phyloP scores from a whole-genome alignment of 2,888 invertebrate species.

The Drepana falcataria region DNA sequence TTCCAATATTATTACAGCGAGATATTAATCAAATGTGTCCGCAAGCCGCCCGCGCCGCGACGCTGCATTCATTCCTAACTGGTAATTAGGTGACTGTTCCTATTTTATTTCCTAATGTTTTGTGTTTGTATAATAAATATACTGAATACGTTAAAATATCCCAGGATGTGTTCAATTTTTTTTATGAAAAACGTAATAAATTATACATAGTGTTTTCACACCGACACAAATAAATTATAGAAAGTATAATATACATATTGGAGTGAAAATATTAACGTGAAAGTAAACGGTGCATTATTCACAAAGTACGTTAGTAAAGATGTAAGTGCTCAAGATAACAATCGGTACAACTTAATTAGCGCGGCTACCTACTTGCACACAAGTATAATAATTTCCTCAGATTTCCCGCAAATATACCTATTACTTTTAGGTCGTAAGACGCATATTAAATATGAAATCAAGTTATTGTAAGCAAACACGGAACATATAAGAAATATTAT shows the following conservation, averaged over 20 bases:
- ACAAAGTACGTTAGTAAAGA: not conserved
- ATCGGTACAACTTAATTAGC: not conserved
- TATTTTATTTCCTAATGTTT: too few species aligned
- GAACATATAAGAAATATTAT: constrained; percentile 14
- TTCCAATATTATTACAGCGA: constrained; percentile 30
- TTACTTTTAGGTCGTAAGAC: not conserved
- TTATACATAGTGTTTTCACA: too few species aligned
- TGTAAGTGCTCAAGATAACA: not conserved
- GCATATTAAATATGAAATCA: too few species aligned
- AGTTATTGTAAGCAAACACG: constrained; percentile 1
- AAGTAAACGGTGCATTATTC: not conserved
- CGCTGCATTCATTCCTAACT: constrained; percentile 1
- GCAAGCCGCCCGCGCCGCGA: constrained; percentile 20
- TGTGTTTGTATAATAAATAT: too few species aligned
- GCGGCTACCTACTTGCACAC: not conserved
- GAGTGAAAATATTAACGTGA: too few species aligned
- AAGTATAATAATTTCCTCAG: constrained; percentile 11
- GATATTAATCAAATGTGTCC: constrained; percentile 44
- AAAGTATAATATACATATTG: too few species aligned
- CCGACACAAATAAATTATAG: too few species aligned
- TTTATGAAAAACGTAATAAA: too few species aligned
- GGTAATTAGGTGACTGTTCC: not conserved
- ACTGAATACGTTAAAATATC: too few species aligned
- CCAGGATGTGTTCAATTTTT: too few species aligned
- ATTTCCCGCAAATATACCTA: constrained; percentile 15